These are phyloP conservation scores for Calidris pugnax DNA, from an alignment of 2,113 vertebrate genomes.

Conservation along the genomic window DNA sequence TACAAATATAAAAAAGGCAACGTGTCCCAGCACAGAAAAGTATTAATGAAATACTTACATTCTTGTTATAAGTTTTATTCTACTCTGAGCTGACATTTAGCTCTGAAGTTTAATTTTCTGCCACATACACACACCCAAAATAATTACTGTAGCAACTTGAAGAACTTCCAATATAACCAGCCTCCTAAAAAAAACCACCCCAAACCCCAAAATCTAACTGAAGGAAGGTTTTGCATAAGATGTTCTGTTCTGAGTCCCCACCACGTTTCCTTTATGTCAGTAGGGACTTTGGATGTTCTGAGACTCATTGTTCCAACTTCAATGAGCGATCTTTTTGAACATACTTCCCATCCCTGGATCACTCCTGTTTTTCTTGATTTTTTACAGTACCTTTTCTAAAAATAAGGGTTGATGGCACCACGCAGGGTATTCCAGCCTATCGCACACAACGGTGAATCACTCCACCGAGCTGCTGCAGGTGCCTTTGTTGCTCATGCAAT, in stretches of 20 bases:
- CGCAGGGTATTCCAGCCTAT: background rate
- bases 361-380: background rate
- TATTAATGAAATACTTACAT: background rate
- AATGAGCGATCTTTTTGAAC: background rate
- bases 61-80: background rate
- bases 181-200: background rate
- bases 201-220: background rate
- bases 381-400: background rate
- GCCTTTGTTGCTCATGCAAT: background rate
- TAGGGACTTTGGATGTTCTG: background rate
- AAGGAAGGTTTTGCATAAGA: background rate
- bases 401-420: background rate
- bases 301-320: background rate
- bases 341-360: background rate
- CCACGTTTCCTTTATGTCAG: background rate
- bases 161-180: background rate
- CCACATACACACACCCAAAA: background rate
- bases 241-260: background rate
- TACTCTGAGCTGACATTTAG: background rate
- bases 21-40: background rate
- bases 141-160: background rate
- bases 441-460: background rate
- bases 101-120: background rate
- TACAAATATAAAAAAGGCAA: background rate
- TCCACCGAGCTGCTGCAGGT: fast-evolving